These are phyloP conservation scores for Dreissena rostriformis DNA, from an alignment of 1,140 invertebrate genomes.

Conservation along the genomic window DNA sequence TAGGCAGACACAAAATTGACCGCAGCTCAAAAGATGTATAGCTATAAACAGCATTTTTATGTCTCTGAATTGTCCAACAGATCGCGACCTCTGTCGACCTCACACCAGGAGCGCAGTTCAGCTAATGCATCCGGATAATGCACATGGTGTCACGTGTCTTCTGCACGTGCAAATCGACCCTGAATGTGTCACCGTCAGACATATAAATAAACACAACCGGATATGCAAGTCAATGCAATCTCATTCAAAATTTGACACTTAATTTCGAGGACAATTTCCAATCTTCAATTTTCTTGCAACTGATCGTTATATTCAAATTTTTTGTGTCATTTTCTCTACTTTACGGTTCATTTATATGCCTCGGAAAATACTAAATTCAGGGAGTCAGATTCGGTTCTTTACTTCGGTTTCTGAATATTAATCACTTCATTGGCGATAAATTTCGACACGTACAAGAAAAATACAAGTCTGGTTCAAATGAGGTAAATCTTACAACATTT, in stretches of 20 bases:
- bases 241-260: slow-evolving; percentile 3
- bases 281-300: slow-evolving; percentile 2
- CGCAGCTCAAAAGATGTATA: too few relatives aligned
- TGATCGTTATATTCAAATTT: slow-evolving; percentile 13
- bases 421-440: slow-evolving; percentile 33
- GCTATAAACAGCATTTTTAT: too few relatives aligned
- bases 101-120: too few relatives aligned
- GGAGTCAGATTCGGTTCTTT: not conserved
- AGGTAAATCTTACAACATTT: slow-evolving; percentile 42
- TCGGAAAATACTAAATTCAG: not conserved
- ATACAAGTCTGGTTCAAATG: slow-evolving; percentile 3
- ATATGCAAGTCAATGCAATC: not conserved
- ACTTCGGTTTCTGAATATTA: not conserved
- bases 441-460: slow-evolving; percentile 35
- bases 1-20: too few relatives aligned
- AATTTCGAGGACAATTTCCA: not conserved
- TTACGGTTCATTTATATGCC: slow-evolving; percentile 31
- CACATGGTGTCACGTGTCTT: too few relatives aligned
- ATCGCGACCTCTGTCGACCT: too few relatives aligned
- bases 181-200: not conserved
- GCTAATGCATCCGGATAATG: too few relatives aligned
- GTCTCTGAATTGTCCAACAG: too few relatives aligned
- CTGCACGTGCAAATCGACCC: too few relatives aligned
- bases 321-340: slow-evolving; percentile 5
- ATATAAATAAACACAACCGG: not conserved